phyloP scores from a whole-genome alignment of 2,888 invertebrate genomes.

The Mallateleia sp. region DNA sequence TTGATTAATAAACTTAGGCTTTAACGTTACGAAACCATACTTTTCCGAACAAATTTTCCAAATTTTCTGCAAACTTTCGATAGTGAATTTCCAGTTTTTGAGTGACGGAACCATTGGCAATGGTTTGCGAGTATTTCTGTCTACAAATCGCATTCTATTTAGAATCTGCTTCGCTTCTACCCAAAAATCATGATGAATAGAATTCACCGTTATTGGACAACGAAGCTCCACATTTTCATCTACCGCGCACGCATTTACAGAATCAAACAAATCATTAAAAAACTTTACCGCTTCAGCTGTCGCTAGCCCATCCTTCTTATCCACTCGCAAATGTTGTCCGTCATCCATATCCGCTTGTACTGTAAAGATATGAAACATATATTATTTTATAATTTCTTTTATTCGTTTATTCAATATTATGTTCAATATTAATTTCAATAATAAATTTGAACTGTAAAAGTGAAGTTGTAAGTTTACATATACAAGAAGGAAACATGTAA shows the following conservation, averaged over 20 bases:
- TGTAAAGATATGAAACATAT: no score
- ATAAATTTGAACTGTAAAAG: no score
- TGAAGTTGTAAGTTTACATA: no score
- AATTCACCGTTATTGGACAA: not conserved
- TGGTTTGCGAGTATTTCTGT: not conserved
- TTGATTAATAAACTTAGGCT: constrained; percentile 21
- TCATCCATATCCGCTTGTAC: no score
- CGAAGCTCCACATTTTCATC: constrained; percentile 24
- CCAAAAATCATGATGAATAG: constrained; percentile 29
- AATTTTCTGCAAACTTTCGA: constrained; percentile 27
- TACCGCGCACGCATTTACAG: not conserved
- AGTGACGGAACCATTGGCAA: not conserved
- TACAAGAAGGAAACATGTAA: no score
- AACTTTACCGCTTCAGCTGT: not conserved
- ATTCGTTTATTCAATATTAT: no score
- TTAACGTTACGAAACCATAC: constrained; percentile 2
- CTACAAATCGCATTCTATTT: constrained; percentile 7
- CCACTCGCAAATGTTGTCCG: not conserved
- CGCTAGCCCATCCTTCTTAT: not conserved
- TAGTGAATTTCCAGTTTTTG: constrained; percentile 38
- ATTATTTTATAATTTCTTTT: no score
- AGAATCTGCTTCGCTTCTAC: constrained; percentile 4
- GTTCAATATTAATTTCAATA: no score
- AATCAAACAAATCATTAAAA: constrained; percentile 45
- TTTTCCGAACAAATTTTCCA: not conserved